Base-by-base conservation (phyloP, 2,113 vertebrate genomes). In the Phaethon lepturus region DNA sequence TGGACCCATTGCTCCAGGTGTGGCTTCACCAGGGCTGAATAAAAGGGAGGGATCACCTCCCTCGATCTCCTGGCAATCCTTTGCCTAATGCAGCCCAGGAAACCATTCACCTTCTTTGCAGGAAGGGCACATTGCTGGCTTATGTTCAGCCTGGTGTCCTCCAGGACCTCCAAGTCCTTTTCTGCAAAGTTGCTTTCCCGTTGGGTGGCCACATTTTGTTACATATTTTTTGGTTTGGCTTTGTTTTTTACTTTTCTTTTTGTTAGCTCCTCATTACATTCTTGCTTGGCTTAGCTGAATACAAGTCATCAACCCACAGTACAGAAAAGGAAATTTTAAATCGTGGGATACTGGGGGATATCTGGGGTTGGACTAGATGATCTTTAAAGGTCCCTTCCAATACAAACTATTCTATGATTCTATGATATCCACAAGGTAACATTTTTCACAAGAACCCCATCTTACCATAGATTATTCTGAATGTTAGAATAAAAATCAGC, bases 401-500 rank as follows among this genome's bases (percentile, higher is more conserved):
- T 15, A 5, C 45, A 45, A 45, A 45, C 45, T 17, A 45, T 45
- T 45, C 45, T 45, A 17, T 45, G 45, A 45, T 17, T 45, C 15
- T 45, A 45, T 45, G 45, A 45, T 17, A 44, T 19, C 26, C 8
- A 16, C 67, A 23, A 0, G 0, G 7, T 38, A 47, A 74, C 0
- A 2, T 49, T 75, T 76, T 33, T 85, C 20, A 26, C 26, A 49
- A 72, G 38, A 67, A 20, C 18, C 59, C 38, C 11, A 1, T 49
- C 67, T 72, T 29, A 25, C n/a, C 4, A 16, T 20, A 80, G 12
- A 35, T 67, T 25, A 20, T 7, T 9, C n/a, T 53, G 45, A 44
- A 58, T 22, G 18, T 49, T 40, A 58, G 62, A 31, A 35, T 55
- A 35, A 76, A 84, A 86, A 44, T 3, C 58, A 76, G 3, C 85